Evolutionary conservation across 2,797 vertebrate species (phyloP).

Genomic region (Characodon lateralis): DNA sequence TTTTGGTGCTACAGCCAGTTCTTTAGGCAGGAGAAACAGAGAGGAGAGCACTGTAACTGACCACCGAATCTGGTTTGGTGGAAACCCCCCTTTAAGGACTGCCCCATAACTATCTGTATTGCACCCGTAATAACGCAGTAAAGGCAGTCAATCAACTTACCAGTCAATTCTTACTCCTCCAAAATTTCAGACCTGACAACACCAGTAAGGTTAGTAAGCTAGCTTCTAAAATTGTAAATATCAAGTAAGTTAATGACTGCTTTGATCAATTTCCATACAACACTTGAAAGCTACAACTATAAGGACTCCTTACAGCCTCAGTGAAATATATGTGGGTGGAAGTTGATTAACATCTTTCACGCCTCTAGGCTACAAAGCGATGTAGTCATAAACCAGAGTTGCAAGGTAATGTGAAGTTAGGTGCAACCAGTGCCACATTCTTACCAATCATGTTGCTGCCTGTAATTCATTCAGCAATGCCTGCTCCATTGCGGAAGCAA

Average conservation of each 20-base stretch:
- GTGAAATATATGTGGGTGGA: background rate
- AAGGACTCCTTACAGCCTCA: background rate
- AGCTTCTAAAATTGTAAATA: background rate
- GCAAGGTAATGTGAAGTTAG: background rate
- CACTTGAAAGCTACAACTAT: background rate
- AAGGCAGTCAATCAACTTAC: background rate
- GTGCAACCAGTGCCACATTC: background rate
- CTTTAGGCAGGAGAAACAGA: background rate
- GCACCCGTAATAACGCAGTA: background rate
- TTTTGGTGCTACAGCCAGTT: background rate
- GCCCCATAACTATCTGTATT: background rate
- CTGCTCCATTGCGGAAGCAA: background rate
- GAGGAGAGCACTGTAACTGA: too few species aligned
- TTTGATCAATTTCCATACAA: background rate
- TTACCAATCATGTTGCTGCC: background rate
- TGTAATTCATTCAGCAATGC: background rate
- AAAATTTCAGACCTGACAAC: background rate
- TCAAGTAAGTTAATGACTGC: background rate
- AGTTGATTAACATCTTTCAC: background rate
- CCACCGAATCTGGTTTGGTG: background rate
- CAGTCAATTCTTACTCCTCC: background rate
- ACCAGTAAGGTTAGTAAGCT: background rate
- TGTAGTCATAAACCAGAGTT: background rate
- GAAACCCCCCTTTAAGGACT: background rate
- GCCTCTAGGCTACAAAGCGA: background rate